A percentile compares a stretch with the other conserved stretches of the same genome.
Conservation (phyloP, 2,113 vertebrate species). For the Calonectris borealis region DNA sequence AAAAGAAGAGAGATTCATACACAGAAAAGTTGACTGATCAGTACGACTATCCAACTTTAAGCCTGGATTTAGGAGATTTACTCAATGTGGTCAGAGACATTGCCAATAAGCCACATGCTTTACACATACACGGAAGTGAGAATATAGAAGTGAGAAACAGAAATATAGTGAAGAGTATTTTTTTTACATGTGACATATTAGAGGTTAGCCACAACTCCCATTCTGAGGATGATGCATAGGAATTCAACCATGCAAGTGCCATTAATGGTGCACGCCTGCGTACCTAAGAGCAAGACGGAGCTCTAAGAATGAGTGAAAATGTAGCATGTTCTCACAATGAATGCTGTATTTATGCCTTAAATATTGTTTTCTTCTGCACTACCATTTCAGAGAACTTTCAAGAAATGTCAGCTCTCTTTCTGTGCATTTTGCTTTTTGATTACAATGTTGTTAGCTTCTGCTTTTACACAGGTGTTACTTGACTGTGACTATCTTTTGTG, state of each 20-base stretch:
- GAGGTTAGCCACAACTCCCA: constrained; percentile 9
- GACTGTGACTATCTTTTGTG: neutral
- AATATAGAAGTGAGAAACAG: neutral
- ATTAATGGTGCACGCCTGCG: neutral
- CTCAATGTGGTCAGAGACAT: neutral
- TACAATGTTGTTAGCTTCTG: neutral
- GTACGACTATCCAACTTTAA: neutral
- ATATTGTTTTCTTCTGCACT: neutral
- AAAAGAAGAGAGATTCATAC: neutral
- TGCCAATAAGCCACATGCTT: neutral
- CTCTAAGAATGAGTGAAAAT: neutral
- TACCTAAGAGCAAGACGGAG: neutral
- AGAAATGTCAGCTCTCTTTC: neutral
- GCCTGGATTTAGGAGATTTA: neutral
- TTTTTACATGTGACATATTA: neutral
- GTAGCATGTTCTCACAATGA: neutral
- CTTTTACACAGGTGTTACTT: neutral
- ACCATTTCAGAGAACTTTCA: neutral
- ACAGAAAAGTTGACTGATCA: neutral
- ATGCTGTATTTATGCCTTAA: neutral
- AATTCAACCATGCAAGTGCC: constrained; percentile 17
- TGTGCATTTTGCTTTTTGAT: neutral
- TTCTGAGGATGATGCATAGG: constrained; percentile 1
- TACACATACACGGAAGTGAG: neutral
- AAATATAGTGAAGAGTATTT: neutral